Conservation (phyloP, 2,888 invertebrate genomes). For the Hyalella azteca region DNA sequence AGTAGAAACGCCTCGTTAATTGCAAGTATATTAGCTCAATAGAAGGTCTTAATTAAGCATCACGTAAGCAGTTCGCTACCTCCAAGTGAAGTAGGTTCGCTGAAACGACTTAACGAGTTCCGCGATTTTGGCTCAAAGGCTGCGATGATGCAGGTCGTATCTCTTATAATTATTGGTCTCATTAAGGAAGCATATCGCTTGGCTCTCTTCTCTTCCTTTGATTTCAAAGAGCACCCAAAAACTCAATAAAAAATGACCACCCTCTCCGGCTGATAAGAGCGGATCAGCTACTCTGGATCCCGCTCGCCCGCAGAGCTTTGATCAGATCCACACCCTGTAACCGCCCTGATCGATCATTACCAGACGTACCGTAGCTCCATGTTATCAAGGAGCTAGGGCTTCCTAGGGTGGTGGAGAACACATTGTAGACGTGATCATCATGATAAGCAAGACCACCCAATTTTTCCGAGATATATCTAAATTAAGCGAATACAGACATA, state of each 20-base stretch:
- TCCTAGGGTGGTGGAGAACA: background rate
- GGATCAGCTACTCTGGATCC: background rate
- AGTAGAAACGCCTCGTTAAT: background rate
- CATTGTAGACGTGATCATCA: background rate
- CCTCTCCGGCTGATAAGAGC: slow-evolving; percentile 2
- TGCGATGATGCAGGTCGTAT: background rate
- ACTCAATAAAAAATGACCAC: slow-evolving; percentile 16
- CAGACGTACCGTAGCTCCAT: background rate
- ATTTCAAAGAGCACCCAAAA: slow-evolving; percentile 6
- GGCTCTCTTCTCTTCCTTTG: background rate
- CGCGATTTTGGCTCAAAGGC: background rate
- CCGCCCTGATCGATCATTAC: background rate
- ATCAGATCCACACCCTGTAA: background rate
- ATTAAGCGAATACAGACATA: slow-evolving; percentile 35
- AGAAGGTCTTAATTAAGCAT: background rate
- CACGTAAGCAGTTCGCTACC: background rate
- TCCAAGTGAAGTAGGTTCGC: background rate
- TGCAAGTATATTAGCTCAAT: slow-evolving; percentile 6
- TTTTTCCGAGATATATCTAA: slow-evolving; percentile 28
- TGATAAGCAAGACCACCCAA: slow-evolving; percentile 33
- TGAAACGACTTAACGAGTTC: background rate
- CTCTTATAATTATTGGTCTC: slow-evolving; percentile 31
- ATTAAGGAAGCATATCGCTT: slow-evolving; percentile 14
- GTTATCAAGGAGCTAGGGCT: background rate
- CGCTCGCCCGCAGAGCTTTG: background rate